A percentile compares a stretch with the other conserved stretches of the same genome.
phyloP scores from a whole-genome alignment of 2,113 vertebrate genomes.

The Dasypus novemcinctus region DNA sequence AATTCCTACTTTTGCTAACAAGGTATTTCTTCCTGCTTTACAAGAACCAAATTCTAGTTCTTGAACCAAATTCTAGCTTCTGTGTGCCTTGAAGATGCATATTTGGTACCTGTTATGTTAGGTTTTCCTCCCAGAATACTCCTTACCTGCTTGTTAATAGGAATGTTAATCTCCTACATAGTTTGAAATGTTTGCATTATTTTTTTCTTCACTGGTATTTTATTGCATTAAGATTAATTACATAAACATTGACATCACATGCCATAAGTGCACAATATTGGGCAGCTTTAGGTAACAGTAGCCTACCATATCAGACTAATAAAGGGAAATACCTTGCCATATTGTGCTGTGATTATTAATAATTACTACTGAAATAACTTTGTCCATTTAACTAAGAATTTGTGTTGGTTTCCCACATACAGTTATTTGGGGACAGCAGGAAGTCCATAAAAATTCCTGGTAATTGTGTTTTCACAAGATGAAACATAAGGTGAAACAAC shows the following conservation, averaged over 20 bases:
- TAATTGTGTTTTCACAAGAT: background rate
- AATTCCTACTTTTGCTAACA: background rate
- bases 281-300: background rate
- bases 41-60: background rate
- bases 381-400: background rate
- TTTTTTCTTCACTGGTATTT: background rate
- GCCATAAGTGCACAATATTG: background rate
- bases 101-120: background rate
- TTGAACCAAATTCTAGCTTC: background rate
- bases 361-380: background rate
- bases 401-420: background rate
- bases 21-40: background rate
- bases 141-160: background rate
- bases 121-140: background rate
- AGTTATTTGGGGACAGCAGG: background rate
- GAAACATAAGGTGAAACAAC: background rate
- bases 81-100: fast-evolving
- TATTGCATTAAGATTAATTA: constrained; percentile 12
- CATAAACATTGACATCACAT: background rate
- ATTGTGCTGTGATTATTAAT: background rate
- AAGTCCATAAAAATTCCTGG: background rate
- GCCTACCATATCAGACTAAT: background rate
- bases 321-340: background rate
- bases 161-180: background rate
- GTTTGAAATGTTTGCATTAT: background rate